Percentiles rank a stretch among this genome's conserved stretches.
These are phyloP conservation scores for Galemys pyrenaicus DNA, from an alignment of 2,113 vertebrate genomes.

Conservation along the genomic window DNA sequence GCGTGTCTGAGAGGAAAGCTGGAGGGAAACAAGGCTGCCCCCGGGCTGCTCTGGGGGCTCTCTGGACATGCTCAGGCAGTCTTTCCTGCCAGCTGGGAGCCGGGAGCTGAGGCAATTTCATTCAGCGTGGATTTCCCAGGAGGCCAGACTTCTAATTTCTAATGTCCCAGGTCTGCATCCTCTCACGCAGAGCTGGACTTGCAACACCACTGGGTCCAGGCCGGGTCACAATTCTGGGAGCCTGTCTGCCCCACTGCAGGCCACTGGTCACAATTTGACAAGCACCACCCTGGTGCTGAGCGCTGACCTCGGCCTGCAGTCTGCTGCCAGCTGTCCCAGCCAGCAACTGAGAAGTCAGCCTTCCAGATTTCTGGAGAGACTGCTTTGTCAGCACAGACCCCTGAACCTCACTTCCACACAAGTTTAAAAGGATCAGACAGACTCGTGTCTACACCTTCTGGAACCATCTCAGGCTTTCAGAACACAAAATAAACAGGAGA, in stretches of 20 bases:
- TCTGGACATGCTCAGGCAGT: not conserved
- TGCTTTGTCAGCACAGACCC: no score
- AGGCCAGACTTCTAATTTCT: not conserved
- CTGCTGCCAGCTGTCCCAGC: not conserved
- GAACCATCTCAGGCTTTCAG: not conserved
- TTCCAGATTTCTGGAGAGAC: not conserved
- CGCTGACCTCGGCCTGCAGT: not conserved
- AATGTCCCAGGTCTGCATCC: not conserved
- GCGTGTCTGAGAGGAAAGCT: not conserved
- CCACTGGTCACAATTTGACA: not conserved
- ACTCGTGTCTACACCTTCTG: rapidly evolving
- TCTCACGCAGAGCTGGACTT: not conserved
- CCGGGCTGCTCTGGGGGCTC: not conserved
- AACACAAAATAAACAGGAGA: not conserved
- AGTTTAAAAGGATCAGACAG: rapidly evolving
- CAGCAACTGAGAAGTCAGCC: rapidly evolving
- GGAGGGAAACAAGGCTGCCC: rapidly evolving
- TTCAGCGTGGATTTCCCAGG: not conserved
- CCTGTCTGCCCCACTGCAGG: rapidly evolving
- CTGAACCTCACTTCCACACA: rapidly evolving
- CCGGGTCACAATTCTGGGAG: no score
- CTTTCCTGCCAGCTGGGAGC: not conserved
- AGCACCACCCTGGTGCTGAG: not conserved
- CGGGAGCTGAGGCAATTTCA: not conserved
- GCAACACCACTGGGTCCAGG: rapidly evolving